Evolutionary conservation across 53 echinoderm and acorn worm species (phyloP), one percentile per base, ranked within the genome.

Genomic region (Henricia sp.): DNA sequence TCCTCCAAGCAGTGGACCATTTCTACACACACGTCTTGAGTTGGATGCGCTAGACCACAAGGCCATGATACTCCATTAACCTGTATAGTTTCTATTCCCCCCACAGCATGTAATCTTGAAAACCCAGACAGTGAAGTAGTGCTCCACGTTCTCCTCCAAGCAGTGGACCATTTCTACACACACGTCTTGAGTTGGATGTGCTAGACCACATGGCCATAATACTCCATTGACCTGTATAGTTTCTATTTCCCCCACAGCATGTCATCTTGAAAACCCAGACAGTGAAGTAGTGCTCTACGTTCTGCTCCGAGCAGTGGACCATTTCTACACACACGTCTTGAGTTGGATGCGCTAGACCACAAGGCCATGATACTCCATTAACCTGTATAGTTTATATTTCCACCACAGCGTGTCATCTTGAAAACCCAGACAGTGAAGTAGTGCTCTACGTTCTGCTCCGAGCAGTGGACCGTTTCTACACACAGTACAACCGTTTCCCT

Each of bases 371-470:
- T n/a, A n/a, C n/a, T n/a, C n/a, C n/a, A n/a, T n/a, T n/a, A n/a
- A n/a, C n/a, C n/a, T n/a, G n/a, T n/a, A n/a, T n/a, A n/a, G n/a
- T n/a, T n/a, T n/a, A n/a, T n/a, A n/a, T n/a, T n/a, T n/a, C n/a
- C n/a, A n/a, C n/a, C n/a, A n/a, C 57, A 96, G 96, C 93, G 37
- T 83, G 82, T 87, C 89, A 93, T 72, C 82, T 96, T 28, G 96
- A 96, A 67, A 96, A 96, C 73, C 96, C 96, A 9, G 96, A 96
- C 66, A 93, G 93, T 77, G 96, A 96, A 54, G 92, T 93, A 80
- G 87, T 84, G 41, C 35, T 87, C 13, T 93, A 96, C 60, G 91
- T 96, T 24, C 70, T 91, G 35, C 75, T 93, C 52, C 91, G 93
- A 72, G 96, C 93, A 1, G 86, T 82, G 62, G 93, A 93, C 46